These are phyloP conservation scores for Lasioglossum marginatum DNA, from an alignment of 2,888 invertebrate genomes.

Conservation along the genomic window DNA sequence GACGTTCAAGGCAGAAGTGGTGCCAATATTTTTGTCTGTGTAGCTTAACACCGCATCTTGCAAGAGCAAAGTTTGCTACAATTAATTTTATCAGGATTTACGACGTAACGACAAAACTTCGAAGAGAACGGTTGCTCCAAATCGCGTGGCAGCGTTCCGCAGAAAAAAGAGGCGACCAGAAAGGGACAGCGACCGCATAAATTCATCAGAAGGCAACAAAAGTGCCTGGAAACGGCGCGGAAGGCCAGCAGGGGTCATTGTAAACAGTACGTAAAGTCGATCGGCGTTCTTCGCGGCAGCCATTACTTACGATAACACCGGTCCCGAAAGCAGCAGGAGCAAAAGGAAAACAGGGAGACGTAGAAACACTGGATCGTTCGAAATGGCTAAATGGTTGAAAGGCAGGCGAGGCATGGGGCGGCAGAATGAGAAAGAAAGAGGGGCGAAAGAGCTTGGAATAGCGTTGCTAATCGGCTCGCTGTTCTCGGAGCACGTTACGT, in stretches of 20 bases:
- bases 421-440: not conserved
- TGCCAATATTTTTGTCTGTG: no score
- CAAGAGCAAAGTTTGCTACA: no score
- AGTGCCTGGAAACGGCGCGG: constrained; percentile 17
- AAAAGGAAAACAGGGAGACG: constrained; percentile 31
- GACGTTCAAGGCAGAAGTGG: no score
- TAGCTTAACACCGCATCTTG: no score
- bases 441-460: constrained; percentile 31
- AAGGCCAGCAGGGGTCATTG: constrained; percentile 40
- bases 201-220: constrained; percentile 2
- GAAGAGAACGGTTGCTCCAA: no score
- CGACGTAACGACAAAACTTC: no score
- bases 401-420: not conserved
- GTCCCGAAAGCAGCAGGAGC: constrained; percentile 1
- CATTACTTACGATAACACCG: constrained; percentile 47
- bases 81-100: no score
- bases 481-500: constrained; percentile 71
- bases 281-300: constrained; percentile 25
- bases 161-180: not conserved
- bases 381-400: constrained; percentile 7
- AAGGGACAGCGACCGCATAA: constrained; percentile 5
- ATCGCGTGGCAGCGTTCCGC: not conserved
- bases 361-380: constrained; percentile 15
- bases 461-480: constrained; percentile 72
- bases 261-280: constrained; percentile 52